Conservation (phyloP, 2,113 vertebrate species). For the Clarias magur region DNA sequence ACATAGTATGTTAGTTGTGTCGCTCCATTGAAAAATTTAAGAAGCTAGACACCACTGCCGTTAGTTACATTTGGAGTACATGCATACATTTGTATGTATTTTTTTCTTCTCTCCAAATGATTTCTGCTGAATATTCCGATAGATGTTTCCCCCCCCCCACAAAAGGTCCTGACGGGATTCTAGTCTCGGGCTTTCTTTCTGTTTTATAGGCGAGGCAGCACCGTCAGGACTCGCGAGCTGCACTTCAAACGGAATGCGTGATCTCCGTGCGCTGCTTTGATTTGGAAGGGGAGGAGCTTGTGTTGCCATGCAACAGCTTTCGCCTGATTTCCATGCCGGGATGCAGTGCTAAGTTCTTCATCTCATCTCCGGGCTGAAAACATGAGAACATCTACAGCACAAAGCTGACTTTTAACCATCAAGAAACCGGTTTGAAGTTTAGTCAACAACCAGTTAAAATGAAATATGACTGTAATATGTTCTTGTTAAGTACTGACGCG, state of each 20-base stretch:
- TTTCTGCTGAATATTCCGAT: neutral
- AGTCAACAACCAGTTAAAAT: neutral
- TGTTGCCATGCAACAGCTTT: constrained; percentile 48
- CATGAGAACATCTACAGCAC: neutral
- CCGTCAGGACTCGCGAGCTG: constrained; percentile 38
- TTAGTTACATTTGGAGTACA: no score
- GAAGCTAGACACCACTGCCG: neutral
- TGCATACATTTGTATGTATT: neutral
- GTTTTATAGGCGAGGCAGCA: constrained; percentile 14
- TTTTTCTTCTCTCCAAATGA: neutral
- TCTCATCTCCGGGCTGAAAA: constrained; percentile 32
- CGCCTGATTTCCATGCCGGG: constrained; percentile 13
- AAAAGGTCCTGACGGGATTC: constrained; percentile 16
- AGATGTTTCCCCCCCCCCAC: neutral
- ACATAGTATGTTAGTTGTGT: neutral
- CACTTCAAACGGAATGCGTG: constrained; percentile 51
- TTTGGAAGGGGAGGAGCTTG: constrained; percentile 31
- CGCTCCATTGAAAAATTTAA: neutral
- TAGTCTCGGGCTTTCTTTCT: neutral
- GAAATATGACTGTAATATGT: neutral
- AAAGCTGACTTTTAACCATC: neutral
- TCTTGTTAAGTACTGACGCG: neutral
- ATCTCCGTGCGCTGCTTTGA: constrained; percentile 29
- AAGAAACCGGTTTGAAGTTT: constrained; percentile 1
- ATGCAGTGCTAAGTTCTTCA: constrained; percentile 39